A percentile compares a stretch with the other conserved stretches of the same genome.
Conservation (phyloP, 2,888 invertebrate genomes). For the Cataglyphis albicans region DNA sequence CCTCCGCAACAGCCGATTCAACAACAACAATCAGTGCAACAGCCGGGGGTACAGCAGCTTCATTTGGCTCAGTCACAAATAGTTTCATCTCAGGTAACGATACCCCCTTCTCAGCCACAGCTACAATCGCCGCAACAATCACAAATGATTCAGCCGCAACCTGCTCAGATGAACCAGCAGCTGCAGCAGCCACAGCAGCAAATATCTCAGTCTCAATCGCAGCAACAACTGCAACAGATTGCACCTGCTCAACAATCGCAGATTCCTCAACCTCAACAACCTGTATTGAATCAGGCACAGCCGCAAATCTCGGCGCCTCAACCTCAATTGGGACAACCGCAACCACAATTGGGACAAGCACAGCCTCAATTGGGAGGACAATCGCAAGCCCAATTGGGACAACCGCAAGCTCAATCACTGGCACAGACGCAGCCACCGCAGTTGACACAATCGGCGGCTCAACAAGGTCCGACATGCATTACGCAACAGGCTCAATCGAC, state of each 20-base stretch:
- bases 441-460: conserved; percentile 53
- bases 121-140: conserved; percentile 70
- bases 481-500: conserved; percentile 65
- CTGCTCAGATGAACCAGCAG: conserved; percentile 67
- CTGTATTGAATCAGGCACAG: background rate
- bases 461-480: conserved; percentile 58
- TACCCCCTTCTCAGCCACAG: conserved; percentile 68
- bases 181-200: conserved; percentile 65
- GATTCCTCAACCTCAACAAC: conserved; percentile 31
- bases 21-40: conserved; percentile 62
- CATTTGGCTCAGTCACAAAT: conserved; percentile 55
- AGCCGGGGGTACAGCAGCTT: conserved; percentile 54
- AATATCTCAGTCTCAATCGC: conserved; percentile 64
- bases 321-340: conserved; percentile 49
- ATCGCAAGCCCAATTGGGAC: conserved; percentile 53
- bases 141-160: conserved; percentile 71
- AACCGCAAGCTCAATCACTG: conserved; percentile 36
- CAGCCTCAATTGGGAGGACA: conserved; percentile 23
- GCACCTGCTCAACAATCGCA: conserved; percentile 2
- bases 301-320: background rate
- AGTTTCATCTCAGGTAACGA: conserved; percentile 61
- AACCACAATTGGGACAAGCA: conserved; percentile 9
- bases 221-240: conserved; percentile 55
- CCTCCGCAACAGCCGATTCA: conserved; percentile 77
- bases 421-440: conserved; percentile 59